Percentiles rank a stretch among this genome's conserved stretches.
These are phyloP conservation scores for Agraylea sexmaculata DNA, from an alignment of 1,140 invertebrate species.

Conservation along the genomic window DNA sequence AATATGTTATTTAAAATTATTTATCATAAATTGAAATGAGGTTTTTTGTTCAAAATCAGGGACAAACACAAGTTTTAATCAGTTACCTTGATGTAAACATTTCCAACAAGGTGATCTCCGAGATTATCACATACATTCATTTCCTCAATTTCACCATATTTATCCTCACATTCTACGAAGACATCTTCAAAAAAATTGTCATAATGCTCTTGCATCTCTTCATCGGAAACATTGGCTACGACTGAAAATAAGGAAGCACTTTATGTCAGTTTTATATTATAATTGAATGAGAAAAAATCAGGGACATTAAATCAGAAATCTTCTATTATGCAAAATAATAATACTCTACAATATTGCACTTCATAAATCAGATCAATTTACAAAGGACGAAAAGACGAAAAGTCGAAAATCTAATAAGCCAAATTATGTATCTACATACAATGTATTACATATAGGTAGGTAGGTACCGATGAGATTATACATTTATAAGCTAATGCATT, in stretches of 20 bases:
- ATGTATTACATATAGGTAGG: too few species aligned
- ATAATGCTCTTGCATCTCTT: conserved; percentile 98
- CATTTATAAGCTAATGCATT: too few species aligned
- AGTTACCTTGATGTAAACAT: conserved; percentile 90
- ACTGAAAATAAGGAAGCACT: conserved; percentile 43
- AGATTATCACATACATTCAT: conserved; percentile 99
- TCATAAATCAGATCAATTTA: too few species aligned
- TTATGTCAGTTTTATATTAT: conserved; percentile 1
- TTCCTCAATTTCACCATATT: conserved; percentile 99
- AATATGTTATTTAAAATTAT: conserved; percentile 16
- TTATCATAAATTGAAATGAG: neutral
- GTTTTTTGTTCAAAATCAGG: conserved; percentile 1
- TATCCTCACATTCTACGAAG: conserved; percentile 95
- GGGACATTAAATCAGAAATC: too few species aligned
- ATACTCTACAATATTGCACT: too few species aligned
- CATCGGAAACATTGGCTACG: conserved; percentile 86
- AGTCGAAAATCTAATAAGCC: too few species aligned
- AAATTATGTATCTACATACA: too few species aligned
- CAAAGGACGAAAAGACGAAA: too few species aligned
- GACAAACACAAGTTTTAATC: too few species aligned
- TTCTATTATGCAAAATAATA: too few species aligned
- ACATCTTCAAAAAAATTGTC: conserved; percentile 99
- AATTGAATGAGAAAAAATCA: too few species aligned
- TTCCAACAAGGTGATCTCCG: conserved; percentile 94
- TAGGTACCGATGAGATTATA: too few species aligned